These are phyloP conservation scores for Leptatherina wallacei DNA, from an alignment of 2,797 vertebrate species.

Conservation along the genomic window DNA sequence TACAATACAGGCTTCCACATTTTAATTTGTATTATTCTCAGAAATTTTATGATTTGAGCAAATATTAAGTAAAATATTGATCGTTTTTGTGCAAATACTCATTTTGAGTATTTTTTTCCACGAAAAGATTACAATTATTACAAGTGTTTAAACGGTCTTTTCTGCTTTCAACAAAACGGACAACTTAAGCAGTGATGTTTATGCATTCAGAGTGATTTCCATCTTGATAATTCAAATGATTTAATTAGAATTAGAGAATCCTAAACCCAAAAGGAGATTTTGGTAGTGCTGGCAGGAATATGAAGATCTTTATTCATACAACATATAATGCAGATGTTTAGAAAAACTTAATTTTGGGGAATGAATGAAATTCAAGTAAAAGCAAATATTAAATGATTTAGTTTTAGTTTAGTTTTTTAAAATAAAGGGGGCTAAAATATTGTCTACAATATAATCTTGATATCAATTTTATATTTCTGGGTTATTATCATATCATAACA, in stretches of 20 bases:
- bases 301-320: neutral
- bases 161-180: neutral
- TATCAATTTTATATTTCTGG: neutral
- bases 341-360: neutral
- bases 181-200: neutral
- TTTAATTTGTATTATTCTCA: neutral
- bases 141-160: neutral
- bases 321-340: neutral
- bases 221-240: neutral
- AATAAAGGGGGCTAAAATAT: neutral
- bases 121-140: neutral
- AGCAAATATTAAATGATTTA: neutral
- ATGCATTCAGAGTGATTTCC: neutral
- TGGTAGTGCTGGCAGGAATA: too few species aligned
- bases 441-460: neutral
- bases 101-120: too few species aligned
- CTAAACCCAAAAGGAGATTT: too few species aligned
- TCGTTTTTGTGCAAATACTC: neutral
- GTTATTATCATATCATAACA: neutral
- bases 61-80: neutral
- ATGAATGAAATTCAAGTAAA: neutral
- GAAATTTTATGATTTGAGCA: neutral
- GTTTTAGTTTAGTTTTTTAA: neutral
- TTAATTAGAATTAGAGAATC: too few species aligned
- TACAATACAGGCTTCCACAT: neutral